These are phyloP conservation scores for Carollia perspicillata DNA, from an alignment of 2,113 vertebrate genomes.

Conservation along the genomic window DNA sequence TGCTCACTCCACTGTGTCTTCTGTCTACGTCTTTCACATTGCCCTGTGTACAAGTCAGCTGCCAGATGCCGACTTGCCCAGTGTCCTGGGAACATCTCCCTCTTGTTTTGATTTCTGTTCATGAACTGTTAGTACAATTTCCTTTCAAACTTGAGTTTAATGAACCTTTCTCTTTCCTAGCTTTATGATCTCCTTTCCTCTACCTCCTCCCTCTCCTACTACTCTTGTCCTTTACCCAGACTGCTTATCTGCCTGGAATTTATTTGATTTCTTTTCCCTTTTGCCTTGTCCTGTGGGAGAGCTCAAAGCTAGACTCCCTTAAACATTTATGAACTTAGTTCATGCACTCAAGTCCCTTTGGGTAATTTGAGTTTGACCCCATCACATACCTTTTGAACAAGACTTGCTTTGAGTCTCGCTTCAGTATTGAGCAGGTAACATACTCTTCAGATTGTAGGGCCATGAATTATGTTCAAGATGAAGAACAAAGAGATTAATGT, in stretches of 20 bases:
- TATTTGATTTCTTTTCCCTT: conserved; percentile 52
- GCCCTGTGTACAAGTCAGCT: conserved; percentile 74
- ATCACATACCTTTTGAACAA: conserved; percentile 16
- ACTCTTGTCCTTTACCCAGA: conserved; percentile 44
- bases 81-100: conserved; percentile 84
- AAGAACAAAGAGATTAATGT: background rate
- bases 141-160: conserved; percentile 80
- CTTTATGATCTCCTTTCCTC: conserved; percentile 66
- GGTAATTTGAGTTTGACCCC: conserved; percentile 57
- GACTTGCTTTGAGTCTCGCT: background rate
- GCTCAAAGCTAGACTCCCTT: conserved; percentile 43
- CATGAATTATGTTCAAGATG: background rate
- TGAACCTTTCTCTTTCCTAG: conserved; percentile 77
- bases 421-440: background rate
- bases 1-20: conserved; percentile 31
- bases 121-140: conserved; percentile 81
- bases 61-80: conserved; percentile 72
- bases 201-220: background rate
- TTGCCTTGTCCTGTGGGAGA: conserved; percentile 50
- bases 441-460: background rate
- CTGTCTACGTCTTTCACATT: conserved; percentile 68
- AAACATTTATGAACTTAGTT: conserved; percentile 47
- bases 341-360: background rate
- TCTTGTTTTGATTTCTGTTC: conserved; percentile 80
- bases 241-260: conserved; percentile 67